Evolutionary conservation across 2,888 invertebrate genomes (phyloP), one percentile per base, ranked within the genome.

Genomic region (Chromoteleia sp.): DNA sequence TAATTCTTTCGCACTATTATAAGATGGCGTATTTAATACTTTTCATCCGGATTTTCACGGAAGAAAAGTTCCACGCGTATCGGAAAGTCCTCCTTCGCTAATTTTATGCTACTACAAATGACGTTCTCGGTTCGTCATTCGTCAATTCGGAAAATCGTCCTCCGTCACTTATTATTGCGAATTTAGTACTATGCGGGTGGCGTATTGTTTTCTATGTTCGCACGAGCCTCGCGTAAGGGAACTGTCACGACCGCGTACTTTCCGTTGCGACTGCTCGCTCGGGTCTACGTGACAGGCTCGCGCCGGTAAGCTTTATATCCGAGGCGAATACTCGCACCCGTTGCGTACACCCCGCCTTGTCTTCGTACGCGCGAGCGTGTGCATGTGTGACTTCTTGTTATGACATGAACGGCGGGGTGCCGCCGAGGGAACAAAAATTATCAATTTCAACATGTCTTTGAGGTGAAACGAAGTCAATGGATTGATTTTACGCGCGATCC

Each of bases 271-370:
- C 85, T 85, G 88, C 86, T 86, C 83, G 87, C 71, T 85, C 87
- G 88, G 82, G 86, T 77, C 77, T 88, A 87, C 87, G 88, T 86
- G 89, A 82, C 85, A 56, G 85, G 78, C 84, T 79, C 84, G 82
- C 80, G 77, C 59, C 83, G 83, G 76, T 77, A 74, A 79, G 84
- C 84, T 77, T 86, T 86, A 86, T 86, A 86, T 86, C 85, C 78
- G 76, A 61, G 73, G 59, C 78, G 30, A 54, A 52, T 25, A 63
- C 50, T 48, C 48, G 50, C 25, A 50, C 25, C 33, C 41, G 41
- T 43, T 67, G 73, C 67, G 63, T 70, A 54, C 54, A 36, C 41
- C 39, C 45, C 6, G 6, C 17, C 15, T 15, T 43, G 41, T 59
- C 71, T 71, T 61, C 61, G 73, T 50, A 59, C 45, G 29, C 59